These are phyloP conservation scores for Nettapus auritus DNA, from an alignment of 2,113 vertebrate genomes.

Conservation along the genomic window DNA sequence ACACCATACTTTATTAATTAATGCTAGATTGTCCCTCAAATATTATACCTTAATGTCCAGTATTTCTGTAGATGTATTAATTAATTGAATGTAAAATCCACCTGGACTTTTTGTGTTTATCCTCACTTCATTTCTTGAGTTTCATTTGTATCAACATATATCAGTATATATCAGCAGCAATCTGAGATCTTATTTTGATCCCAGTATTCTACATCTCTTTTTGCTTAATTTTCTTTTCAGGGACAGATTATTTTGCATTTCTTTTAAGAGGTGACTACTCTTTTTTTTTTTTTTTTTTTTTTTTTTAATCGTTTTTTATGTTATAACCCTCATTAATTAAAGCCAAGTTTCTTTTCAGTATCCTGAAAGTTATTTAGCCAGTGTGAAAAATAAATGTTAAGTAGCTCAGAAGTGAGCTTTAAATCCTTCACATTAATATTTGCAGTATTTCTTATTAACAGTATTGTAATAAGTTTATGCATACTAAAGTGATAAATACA, in stretches of 20 bases:
- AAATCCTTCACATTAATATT: neutral
- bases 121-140: fast-evolving
- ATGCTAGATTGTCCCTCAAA: neutral
- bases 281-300: no score
- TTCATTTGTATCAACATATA: neutral
- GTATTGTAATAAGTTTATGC: neutral
- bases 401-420: neutral
- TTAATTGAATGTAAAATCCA: neutral
- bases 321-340: neutral
- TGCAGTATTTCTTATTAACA: neutral
- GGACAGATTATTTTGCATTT: neutral
- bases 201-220: fast-evolving
- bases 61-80: neutral
- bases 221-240: neutral
- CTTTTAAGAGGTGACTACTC: neutral
- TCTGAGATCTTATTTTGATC: neutral
- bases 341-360: neutral
- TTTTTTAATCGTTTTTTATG: neutral
- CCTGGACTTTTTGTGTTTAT: neutral
- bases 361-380: neutral
- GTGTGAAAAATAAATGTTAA: neutral
- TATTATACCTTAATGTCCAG: neutral
- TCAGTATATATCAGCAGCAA: neutral
- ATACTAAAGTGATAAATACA: neutral
- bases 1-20: neutral